Evolutionary conservation across 2,888 invertebrate genomes (phyloP), one percentile per base, ranked within the genome.

Genomic region (Corbicula japonica): DNA sequence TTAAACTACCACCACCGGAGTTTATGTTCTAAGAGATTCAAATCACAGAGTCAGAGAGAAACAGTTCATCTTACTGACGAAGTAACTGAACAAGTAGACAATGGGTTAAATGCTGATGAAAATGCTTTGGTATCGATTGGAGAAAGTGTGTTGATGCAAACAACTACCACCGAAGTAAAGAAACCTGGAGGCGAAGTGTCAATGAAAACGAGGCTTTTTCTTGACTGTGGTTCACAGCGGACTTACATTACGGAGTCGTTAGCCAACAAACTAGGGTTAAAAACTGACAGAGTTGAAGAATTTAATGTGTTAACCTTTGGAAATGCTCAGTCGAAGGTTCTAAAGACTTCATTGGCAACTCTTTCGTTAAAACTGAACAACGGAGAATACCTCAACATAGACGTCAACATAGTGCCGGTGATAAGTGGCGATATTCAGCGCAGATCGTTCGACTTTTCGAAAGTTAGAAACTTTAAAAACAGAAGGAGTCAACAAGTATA

Each of bases 221-320:
- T 73, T 15, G 73, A 73, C 34, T 65, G 56, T 10, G 73, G 56
- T 26, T 58, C 62, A 32, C 73, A 73, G 23, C 34, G 73, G 52
- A 73, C 73, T 2, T 73, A 68, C 32, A 41, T 68, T 12, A 65
- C 61, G 18, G 58, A 68, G 30, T 8, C 18, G 2, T 35, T 75
- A 28, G 73, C 73, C 5, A 30, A 56, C 10, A 30, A 32, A 48
- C 58, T 73, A 8, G 35, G 44, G n/a, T 23, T 73, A 15, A 34
- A 28, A 35, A 32, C 1, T 15, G 66, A 35, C 46, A 38, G n/a
- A 44, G 5, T 8, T 1, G 8, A 46, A 23, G 48, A 73, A 44
- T 41, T 65, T 5, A 65, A 32, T 18, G n/a, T 73, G 15, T 63
- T 65, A 15, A 73, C 56, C 15, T 76, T 71, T 65, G 70, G 71